Base-by-base conservation (phyloP, 2,797 vertebrate species). In the Argentina silus region DNA sequence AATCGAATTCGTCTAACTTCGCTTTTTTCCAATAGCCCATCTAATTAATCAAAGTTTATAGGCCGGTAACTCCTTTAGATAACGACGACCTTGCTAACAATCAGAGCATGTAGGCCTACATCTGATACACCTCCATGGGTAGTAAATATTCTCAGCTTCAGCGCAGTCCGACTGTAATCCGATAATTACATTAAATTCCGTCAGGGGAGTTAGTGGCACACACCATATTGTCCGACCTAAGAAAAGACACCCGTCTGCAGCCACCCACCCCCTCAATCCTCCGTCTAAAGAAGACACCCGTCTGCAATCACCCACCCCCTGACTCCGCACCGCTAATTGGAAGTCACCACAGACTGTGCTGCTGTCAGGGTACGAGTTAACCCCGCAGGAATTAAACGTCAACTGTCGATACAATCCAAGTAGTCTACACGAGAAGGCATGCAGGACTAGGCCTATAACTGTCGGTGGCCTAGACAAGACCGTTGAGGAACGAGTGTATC, bases 141-240 rank as follows among this genome's bases (percentile, higher is more conserved):
- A 91, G 87, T 83, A 78, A 82, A 70, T 62, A 84, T 83, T 78
- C 75, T 42, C 82, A 75, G 84, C 87, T 81, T 81, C 72, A 45
- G 74, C 83, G 85, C 78, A 9, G 79, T 85, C 82, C 77, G 79
- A 36, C 81, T 76, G 62, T 94, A 95, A 95, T 94, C 94, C 92
- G 77, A 84, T 95, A 93, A 95, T 91, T 82, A 87, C 91, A 88
- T 92, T 93, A 91, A 82, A 89, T 74, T 90, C 88, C 89, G 75
- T 90, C 88, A 88, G 90, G 82, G 90, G 92, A 90, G 87, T 93
- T 89, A 93, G 90, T 76, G 81, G 80, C 86, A 75, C 86, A 86
- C 89, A 88, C 83, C 90, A 92, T 90, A 87, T 85, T 90, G 90
- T 73, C 70, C 60, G 85, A 81, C 83, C 87, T 86, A 87, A 93